Evolutionary conservation across 2,888 invertebrate genomes (phyloP).

Genomic region (Eilema griseolum): DNA sequence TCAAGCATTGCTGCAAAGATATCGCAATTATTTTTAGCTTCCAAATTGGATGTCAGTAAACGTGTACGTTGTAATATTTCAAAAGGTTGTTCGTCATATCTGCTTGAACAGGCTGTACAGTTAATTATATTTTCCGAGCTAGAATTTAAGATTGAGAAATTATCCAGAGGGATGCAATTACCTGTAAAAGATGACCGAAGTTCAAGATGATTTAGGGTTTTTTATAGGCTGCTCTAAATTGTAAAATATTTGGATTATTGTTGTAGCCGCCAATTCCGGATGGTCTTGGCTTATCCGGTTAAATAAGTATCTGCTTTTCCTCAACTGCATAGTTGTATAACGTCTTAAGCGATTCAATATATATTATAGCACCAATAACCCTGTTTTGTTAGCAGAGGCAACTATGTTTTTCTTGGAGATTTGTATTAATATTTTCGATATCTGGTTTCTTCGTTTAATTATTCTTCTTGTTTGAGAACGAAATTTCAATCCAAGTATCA

Average conservation of each 20-base stretch:
- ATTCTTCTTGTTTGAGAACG: constrained; percentile 18
- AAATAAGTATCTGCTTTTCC: background rate
- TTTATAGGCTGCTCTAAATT: constrained; percentile 24
- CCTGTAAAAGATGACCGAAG: constrained; percentile 32
- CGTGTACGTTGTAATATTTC: constrained; percentile 25
- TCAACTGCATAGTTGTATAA: too few relatives aligned
- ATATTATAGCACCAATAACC: too few relatives aligned
- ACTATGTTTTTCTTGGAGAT: background rate
- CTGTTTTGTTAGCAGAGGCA: too few relatives aligned
- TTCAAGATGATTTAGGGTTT: constrained; percentile 23
- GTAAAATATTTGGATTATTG: constrained; percentile 28
- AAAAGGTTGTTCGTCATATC: constrained; percentile 23
- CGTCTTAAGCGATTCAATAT: too few relatives aligned
- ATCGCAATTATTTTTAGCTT: constrained; percentile 29
- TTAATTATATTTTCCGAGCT: constrained; percentile 17
- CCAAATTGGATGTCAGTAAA: constrained; percentile 19
- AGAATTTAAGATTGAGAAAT: constrained; percentile 24
- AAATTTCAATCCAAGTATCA: constrained; percentile 22
- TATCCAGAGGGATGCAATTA: constrained; percentile 35
- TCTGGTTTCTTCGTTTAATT: constrained; percentile 11
- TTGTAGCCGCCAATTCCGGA: constrained; percentile 31
- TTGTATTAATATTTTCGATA: constrained; percentile 2
- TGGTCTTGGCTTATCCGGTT: constrained; percentile 39
- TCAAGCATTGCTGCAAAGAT: constrained; percentile 28
- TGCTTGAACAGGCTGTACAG: background rate